Percentiles rank a stretch among this genome's conserved stretches.
These are phyloP conservation scores for Laticauda laticaudata DNA, from an alignment of 2,113 vertebrate species.

Conservation along the genomic window DNA sequence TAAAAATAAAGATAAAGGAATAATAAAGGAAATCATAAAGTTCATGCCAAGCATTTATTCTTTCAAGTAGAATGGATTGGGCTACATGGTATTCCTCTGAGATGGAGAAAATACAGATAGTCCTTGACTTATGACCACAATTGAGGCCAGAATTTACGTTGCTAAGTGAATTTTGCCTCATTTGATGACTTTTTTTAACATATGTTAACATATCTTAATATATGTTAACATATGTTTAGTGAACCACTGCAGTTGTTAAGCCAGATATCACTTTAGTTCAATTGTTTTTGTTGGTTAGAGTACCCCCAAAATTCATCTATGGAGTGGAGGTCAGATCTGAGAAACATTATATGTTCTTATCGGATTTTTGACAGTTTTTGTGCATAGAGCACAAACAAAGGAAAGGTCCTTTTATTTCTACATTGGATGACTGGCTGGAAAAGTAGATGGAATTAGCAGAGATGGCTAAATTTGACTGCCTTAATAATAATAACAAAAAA, in stretches of 20 bases:
- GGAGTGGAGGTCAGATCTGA: background rate
- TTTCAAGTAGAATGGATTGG: background rate
- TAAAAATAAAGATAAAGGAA: background rate
- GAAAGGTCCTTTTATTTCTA: no score
- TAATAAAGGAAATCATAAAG: background rate
- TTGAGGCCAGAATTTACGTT: no score
- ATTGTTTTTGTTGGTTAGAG: background rate
- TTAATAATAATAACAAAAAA: background rate
- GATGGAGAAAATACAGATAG: background rate
- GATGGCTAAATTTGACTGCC: background rate
- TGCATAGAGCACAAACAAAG: no score
- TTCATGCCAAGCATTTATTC: background rate
- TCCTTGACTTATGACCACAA: no score
- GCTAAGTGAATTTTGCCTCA: no score
- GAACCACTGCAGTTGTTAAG: no score
- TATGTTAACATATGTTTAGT: no score
- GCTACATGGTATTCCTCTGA: background rate
- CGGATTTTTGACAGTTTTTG: background rate
- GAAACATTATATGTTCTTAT: background rate
- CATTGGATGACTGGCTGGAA: background rate
- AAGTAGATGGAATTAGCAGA: background rate
- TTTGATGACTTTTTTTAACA: no score
- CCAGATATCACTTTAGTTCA: background rate
- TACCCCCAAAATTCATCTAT: background rate
- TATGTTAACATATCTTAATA: no score